phyloP scores from a whole-genome alignment of 2,888 invertebrate genomes.

The Oscheius sp. region DNA sequence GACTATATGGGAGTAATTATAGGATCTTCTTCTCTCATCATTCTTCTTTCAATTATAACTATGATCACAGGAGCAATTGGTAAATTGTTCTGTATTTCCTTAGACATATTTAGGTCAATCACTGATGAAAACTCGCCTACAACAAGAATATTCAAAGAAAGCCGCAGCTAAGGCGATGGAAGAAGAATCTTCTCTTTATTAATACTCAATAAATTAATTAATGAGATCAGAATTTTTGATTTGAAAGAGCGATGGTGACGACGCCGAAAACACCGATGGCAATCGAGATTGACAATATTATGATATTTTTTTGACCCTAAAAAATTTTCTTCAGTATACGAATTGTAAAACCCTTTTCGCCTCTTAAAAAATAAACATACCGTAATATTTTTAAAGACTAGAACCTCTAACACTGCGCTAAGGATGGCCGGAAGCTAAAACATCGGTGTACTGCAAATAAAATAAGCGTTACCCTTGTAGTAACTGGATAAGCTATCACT shows the following conservation, averaged over 20 bases:
- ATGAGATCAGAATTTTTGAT: conserved; percentile 41
- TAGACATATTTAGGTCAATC: conserved; percentile 12
- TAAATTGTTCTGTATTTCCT: background rate
- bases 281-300: conserved; percentile 47
- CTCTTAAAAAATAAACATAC: conserved; percentile 25
- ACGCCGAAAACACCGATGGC: conserved; percentile 59
- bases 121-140: conserved; percentile 1
- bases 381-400: conserved; percentile 58
- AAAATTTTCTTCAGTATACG: conserved; percentile 8
- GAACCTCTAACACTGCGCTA: conserved; percentile 60
- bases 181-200: too few species aligned
- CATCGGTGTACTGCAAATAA: background rate
- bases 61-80: conserved; percentile 24
- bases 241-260: conserved; percentile 62
- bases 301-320: conserved; percentile 51
- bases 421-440: conserved; percentile 64
- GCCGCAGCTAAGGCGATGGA: background rate
- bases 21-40: background rate
- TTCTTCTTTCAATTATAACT: conserved; percentile 8
- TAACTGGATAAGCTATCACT: conserved; percentile 73
- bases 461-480: conserved; percentile 68
- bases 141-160: background rate
- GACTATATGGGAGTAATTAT: conserved; percentile 18
- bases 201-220: too few species aligned
- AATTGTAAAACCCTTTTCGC: too few species aligned